Evolutionary conservation across 2,797 vertebrate species (phyloP).

Genomic region (Danio aesculapii): DNA sequence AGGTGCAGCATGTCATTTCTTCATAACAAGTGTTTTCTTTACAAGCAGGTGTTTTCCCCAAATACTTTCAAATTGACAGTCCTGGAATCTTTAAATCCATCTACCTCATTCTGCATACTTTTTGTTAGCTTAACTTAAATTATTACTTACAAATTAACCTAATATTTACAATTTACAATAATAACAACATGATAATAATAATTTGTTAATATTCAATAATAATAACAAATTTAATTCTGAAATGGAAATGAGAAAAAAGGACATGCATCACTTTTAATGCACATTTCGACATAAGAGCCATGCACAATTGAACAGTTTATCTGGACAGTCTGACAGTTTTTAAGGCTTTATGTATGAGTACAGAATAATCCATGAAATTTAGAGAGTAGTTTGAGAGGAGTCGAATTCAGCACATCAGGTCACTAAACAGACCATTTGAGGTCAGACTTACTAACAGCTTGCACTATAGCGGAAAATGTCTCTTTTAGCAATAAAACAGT

Average conservation of each 20-base stretch:
- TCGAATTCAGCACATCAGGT: background rate
- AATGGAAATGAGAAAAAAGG: background rate
- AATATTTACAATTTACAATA: too few species aligned
- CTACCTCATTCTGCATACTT: too few species aligned
- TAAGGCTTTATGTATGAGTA: background rate
- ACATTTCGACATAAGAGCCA: background rate
- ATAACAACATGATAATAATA: too few species aligned
- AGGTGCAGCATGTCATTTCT: background rate
- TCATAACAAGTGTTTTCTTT: background rate
- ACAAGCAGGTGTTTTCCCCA: background rate
- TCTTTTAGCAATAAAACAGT: too few species aligned
- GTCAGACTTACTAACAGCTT: too few species aligned
- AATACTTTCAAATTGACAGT: too few species aligned
- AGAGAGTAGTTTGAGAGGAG: background rate
- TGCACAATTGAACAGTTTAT: background rate
- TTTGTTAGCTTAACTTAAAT: too few species aligned
- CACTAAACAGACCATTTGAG: background rate
- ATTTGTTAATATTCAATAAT: too few species aligned
- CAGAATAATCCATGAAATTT: background rate
- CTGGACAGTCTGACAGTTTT: background rate
- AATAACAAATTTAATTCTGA: too few species aligned
- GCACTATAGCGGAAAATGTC: too few species aligned
- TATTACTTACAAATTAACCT: too few species aligned
- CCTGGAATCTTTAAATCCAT: too few species aligned
- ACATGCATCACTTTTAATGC: slow-evolving; percentile 8